These are phyloP conservation scores for Spinus olivaceus DNA, from an alignment of 2,797 vertebrate species.

Conservation along the genomic window DNA sequence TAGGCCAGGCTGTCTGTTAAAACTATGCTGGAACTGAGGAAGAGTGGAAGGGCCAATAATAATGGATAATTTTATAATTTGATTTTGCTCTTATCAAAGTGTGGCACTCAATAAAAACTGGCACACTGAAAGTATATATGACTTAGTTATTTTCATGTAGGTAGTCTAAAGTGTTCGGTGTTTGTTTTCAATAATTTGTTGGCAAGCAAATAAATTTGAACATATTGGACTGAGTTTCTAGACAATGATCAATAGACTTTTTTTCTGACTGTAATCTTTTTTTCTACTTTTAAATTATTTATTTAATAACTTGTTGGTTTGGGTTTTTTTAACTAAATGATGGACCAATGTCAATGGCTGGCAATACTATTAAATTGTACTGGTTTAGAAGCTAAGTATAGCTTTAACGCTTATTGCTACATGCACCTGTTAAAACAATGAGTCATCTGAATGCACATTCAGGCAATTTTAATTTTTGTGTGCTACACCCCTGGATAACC, in stretches of 20 bases:
- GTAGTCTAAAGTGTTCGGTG: rapidly evolving
- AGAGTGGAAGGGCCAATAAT: background rate
- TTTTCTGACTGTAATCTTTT: background rate
- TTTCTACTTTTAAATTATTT: background rate
- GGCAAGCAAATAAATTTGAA: background rate
- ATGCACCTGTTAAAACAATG: slow-evolving; percentile 43
- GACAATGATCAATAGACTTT: background rate
- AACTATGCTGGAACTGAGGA: background rate
- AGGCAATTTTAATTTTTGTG: background rate
- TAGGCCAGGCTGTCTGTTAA: background rate
- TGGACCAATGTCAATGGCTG: background rate
- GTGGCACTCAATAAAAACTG: background rate
- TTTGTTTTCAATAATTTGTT: background rate
- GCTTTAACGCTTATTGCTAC: background rate
- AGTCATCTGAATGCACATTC: background rate
- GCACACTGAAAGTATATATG: background rate
- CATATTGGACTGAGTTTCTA: background rate
- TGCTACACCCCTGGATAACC: background rate
- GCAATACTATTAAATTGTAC: background rate
- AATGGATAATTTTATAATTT: background rate
- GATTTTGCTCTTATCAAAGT: background rate
- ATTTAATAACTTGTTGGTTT: background rate
- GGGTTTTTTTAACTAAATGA: background rate
- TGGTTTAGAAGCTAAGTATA: background rate
- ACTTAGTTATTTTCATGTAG: background rate